Base-by-base conservation (phyloP, 2,888 invertebrate genomes). In the Lithophane leautieri region DNA sequence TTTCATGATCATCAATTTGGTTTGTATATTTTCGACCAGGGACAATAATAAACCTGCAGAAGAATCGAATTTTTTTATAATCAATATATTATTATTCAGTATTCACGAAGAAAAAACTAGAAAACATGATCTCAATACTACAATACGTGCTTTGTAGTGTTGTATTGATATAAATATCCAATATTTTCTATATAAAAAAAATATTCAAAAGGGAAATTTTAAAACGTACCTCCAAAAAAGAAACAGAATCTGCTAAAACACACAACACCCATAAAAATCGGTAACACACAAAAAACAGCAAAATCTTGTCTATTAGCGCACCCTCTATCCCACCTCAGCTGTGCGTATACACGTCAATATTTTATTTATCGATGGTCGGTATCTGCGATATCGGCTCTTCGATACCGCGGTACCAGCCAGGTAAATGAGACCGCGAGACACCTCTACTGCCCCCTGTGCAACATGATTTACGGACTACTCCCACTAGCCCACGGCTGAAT, bases 321-420 rank as follows among this genome's bases (percentile, higher is more conserved):
- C 52, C 52, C 50, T 7, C 65, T 60, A 4, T 54, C 82, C 78
- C 77, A 70, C 70, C 58, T 70, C 63, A 28, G 92, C 83, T 89
- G 82, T 83, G 87, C 77, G 87, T 91, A 91, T 94, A 89, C 94
- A 81, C 91, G 93, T 94, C 95, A 94, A 94, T 95, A 95, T 95
- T 93, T 94, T 95, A 95, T 95, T 95, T 95, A 95, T 95, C 95
- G 94, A 81, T 86, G 84, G 65, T 73, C 91, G 84, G 87, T 94
- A 95, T 95, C 95, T 83, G 78, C 88, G 95, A 95, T 95, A 95
- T 94, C 95, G 89, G 88, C 70, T 76, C 82, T 76, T 79, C 89
- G 95, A 95, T 95, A 95, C 86, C 81, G 84, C 81, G 81, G 80
- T 73, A 87, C 86, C 84, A 85, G 88, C 91, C 93, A 94, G 91